These are phyloP conservation scores for Melitaea athalia DNA, from an alignment of 2,888 invertebrate species.

Conservation along the genomic window DNA sequence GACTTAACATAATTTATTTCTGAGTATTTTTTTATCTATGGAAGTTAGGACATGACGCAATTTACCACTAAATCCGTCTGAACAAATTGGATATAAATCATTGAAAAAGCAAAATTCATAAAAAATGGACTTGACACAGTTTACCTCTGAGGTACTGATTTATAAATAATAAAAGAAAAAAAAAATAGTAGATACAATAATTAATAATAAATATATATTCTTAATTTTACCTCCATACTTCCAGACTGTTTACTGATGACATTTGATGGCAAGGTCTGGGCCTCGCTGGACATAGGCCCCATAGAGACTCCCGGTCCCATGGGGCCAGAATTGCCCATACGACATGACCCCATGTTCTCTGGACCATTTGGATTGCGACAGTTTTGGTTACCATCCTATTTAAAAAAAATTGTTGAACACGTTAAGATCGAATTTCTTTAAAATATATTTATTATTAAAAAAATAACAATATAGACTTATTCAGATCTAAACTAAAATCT, in stretches of 20 bases:
- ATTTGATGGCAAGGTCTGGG: constrained; percentile 89
- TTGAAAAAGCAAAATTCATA: too few relatives aligned
- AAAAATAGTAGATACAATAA: too few relatives aligned
- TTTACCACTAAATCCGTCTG: too few relatives aligned
- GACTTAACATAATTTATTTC: too few relatives aligned
- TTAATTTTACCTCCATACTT: constrained; percentile 87
- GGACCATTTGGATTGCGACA: constrained; percentile 75
- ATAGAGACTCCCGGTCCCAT: constrained; percentile 75
- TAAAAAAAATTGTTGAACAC: constrained; percentile 12
- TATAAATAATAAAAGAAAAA: too few relatives aligned
- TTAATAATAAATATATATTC: constrained; percentile 4
- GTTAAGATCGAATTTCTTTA: not conserved
- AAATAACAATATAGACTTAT: too few relatives aligned
- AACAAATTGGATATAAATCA: too few relatives aligned
- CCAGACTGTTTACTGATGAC: constrained; percentile 89
- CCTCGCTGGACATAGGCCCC: constrained; percentile 83
- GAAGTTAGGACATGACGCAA: too few relatives aligned
- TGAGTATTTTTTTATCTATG: too few relatives aligned
- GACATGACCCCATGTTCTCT: constrained; percentile 73
- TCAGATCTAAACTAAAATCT: too few relatives aligned
- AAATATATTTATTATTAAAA: not conserved
- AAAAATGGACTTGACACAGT: too few relatives aligned
- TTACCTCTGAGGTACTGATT: too few relatives aligned
- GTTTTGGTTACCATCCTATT: constrained; percentile 70
- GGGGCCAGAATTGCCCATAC: constrained; percentile 68